These are phyloP conservation scores for Alentia gelatinosa DNA, from an alignment of 2,888 invertebrate species.

Conservation along the genomic window DNA sequence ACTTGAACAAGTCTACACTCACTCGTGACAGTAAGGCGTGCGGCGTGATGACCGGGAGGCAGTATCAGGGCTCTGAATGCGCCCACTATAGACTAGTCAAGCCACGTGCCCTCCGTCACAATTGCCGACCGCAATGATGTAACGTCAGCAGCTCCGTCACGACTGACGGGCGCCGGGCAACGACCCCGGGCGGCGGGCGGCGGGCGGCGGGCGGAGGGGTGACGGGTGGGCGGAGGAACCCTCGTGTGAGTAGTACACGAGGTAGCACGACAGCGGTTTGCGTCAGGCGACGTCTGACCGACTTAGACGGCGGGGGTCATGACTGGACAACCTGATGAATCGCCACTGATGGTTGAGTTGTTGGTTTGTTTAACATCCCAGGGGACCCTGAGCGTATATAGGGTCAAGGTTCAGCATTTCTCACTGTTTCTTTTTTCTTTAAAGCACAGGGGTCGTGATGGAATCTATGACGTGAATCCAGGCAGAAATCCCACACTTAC, in stretches of 20 bases:
- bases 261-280: neutral
- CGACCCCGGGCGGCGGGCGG: neutral
- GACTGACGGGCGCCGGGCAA: neutral
- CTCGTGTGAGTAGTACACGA: neutral
- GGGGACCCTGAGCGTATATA: too few species aligned
- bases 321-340: neutral
- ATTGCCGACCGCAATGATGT: neutral
- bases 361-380: too few species aligned
- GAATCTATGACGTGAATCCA: too few species aligned
- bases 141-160: neutral
- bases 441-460: too few species aligned
- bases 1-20: too few species aligned
- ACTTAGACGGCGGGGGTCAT: neutral
- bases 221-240: neutral
- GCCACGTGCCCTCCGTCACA: neutral
- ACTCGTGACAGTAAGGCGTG: neutral
- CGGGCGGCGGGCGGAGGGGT: neutral
- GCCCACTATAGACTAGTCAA: neutral
- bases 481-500: too few species aligned
- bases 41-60: neutral
- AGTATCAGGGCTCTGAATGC: neutral
- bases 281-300: neutral
- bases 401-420: too few species aligned
- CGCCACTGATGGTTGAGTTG: neutral
- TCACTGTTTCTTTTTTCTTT: too few species aligned